phyloP scores from a whole-genome alignment of 2,113 vertebrate genomes.

The Hemiprocne comata region DNA sequence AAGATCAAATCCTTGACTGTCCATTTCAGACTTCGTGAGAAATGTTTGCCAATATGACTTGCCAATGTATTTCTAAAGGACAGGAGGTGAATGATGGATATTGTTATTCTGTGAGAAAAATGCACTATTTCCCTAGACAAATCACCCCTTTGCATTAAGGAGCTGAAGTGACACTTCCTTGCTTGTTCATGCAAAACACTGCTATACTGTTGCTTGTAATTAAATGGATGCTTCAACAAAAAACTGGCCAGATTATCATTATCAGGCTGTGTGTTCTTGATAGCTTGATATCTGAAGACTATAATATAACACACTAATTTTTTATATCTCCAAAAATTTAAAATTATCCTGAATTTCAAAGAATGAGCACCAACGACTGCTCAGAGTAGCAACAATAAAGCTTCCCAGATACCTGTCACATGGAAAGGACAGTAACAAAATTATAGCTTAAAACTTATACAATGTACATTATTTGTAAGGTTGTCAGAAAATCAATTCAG shows the following conservation, averaged over 20 bases:
- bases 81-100: background rate
- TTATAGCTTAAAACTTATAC: background rate
- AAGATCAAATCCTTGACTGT: conserved; percentile 4
- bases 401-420: background rate
- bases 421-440: background rate
- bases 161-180: conserved; percentile 18
- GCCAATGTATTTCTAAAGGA: background rate
- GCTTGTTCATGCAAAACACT: conserved; percentile 19
- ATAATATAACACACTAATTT: fast-evolving
- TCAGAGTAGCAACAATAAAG: background rate
- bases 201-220: background rate
- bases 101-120: conserved; percentile 31
- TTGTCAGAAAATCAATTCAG: conserved; percentile 18
- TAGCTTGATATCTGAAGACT: background rate
- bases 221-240: background rate
- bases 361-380: background rate
- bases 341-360: background rate
- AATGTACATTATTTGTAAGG: background rate
- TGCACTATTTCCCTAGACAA: conserved; percentile 13
- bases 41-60: conserved; percentile 14
- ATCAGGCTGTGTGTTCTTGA: background rate
- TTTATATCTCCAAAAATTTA: background rate
- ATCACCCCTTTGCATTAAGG: background rate
- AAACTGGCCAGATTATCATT: background rate
- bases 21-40: background rate